Conservation (phyloP, 2,888 invertebrate species). For the Chrysolina americana region DNA sequence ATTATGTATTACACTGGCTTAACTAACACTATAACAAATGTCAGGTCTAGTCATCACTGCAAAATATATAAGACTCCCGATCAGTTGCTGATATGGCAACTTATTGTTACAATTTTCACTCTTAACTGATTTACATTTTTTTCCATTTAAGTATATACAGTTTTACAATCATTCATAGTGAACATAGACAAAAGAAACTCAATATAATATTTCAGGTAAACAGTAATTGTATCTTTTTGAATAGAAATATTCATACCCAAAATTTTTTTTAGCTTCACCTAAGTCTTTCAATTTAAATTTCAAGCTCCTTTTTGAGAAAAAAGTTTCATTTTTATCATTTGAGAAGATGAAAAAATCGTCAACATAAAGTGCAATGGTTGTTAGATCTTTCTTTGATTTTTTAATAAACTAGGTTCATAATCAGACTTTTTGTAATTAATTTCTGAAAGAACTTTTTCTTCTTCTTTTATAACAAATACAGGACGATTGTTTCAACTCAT, state of each 20-base stretch:
- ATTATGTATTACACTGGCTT: too few relatives aligned
- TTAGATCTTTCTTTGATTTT: background rate
- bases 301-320: background rate
- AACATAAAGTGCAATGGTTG: background rate
- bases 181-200: background rate
- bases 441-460: background rate
- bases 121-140: too few relatives aligned
- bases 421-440: background rate
- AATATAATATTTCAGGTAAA: background rate
- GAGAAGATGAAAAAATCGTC: constrained; percentile 1
- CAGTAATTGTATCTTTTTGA: background rate
- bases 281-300: constrained; percentile 1
- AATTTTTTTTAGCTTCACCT: background rate
- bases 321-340: background rate
- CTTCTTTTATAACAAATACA: background rate
- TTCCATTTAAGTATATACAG: too few relatives aligned
- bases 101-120: too few relatives aligned
- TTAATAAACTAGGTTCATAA: constrained; percentile 5
- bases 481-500: background rate
- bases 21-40: too few relatives aligned
- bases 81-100: too few relatives aligned
- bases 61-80: too few relatives aligned
- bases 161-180: background rate
- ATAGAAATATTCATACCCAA: background rate
- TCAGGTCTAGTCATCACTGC: too few relatives aligned